Conservation (phyloP, 2,113 vertebrate species). For the Nerophis ophidion region DNA sequence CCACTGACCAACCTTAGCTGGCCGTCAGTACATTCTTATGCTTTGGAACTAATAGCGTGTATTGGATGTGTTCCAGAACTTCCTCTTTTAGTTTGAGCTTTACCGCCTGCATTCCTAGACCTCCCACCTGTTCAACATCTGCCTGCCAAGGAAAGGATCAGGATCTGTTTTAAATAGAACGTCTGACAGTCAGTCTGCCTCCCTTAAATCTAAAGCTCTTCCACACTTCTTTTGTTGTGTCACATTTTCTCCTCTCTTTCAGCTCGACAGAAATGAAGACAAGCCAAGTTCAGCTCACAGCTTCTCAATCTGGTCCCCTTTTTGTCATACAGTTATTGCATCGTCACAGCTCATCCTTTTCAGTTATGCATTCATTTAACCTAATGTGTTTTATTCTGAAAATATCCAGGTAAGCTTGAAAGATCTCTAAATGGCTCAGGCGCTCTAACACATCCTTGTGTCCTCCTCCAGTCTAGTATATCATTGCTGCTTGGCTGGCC, state of each 20-base stretch:
- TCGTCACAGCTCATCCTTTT: slow-evolving; percentile 20
- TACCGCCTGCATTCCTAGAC: slow-evolving; percentile 3
- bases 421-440: background rate
- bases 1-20: too few relatives aligned
- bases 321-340: slow-evolving; percentile 23
- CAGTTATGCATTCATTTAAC: background rate
- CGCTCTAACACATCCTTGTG: slow-evolving; percentile 7
- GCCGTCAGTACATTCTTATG: too few relatives aligned
- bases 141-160: slow-evolving; percentile 20
- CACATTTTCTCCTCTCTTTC: slow-evolving; percentile 12
- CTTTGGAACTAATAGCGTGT: too few relatives aligned
- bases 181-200: background rate
- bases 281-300: background rate
- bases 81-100: background rate
- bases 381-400: slow-evolving; percentile 2
- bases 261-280: slow-evolving; percentile 31
- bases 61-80: too few relatives aligned
- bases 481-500: slow-evolving; percentile 84
- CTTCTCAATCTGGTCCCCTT: slow-evolving; percentile 19
- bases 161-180: slow-evolving; percentile 26
- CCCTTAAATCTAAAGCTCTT: slow-evolving; percentile 7
- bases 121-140: slow-evolving; percentile 38
- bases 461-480: slow-evolving; percentile 60
- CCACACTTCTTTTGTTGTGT: slow-evolving; percentile 14
- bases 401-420: slow-evolving; percentile 6